phyloP scores from a whole-genome alignment of 2,113 vertebrate genomes.

The Entelurus aequoreus region DNA sequence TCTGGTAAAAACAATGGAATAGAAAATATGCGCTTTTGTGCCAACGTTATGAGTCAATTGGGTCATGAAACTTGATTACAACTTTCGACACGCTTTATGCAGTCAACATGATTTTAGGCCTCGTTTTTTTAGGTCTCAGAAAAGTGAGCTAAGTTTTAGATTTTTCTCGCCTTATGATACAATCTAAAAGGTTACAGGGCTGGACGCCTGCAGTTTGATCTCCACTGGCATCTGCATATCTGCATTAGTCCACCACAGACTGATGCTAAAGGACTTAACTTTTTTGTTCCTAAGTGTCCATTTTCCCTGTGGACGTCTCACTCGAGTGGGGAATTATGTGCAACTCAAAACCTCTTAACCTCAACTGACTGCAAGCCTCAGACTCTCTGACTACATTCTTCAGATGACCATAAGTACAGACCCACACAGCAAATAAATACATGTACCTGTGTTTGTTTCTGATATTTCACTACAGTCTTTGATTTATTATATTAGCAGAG shows the following conservation, averaged over 20 bases:
- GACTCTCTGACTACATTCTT: slow-evolving; percentile 57
- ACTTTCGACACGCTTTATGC: not conserved
- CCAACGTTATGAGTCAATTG: slow-evolving; percentile 9
- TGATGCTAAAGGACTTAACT: slow-evolving; percentile 22
- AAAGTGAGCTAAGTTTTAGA: not conserved
- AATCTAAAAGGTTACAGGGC: not conserved
- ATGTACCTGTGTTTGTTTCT: slow-evolving; percentile 26
- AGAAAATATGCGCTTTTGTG: slow-evolving; percentile 7
- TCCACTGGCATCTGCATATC: not conserved
- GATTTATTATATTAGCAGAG: not conserved
- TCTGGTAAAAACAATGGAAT: not conserved
- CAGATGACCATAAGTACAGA: slow-evolving; percentile 42
- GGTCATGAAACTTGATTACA: slow-evolving; percentile 3
- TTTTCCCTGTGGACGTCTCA: slow-evolving; percentile 31
- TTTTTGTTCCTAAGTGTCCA: slow-evolving; percentile 34
- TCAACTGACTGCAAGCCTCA: slow-evolving; percentile 41
- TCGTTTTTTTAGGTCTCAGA: not conserved
- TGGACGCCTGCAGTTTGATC: not conserved
- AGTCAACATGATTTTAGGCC: not conserved
- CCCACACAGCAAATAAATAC: slow-evolving; percentile 16
- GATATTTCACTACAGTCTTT: slow-evolving; percentile 18
- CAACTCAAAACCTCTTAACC: slow-evolving; percentile 53
- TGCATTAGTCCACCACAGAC: slow-evolving; percentile 24
- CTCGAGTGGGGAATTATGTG: slow-evolving; percentile 41
- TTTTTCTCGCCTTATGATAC: not conserved